phyloP scores from a whole-genome alignment of 2,888 invertebrate genomes.

The Empis livida region DNA sequence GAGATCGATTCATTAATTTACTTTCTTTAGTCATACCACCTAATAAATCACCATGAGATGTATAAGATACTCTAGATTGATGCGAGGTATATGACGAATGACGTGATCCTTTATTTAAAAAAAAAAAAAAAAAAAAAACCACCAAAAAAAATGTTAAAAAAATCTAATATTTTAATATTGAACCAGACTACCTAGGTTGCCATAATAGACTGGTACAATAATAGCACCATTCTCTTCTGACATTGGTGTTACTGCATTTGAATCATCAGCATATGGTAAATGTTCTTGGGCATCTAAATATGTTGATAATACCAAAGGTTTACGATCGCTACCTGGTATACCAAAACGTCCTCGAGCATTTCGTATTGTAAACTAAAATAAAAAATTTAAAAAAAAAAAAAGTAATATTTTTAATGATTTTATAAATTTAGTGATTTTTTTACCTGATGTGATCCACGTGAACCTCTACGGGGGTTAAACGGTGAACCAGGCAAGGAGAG shows the following conservation, averaged over 20 bases:
- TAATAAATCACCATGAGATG: constrained; percentile 83
- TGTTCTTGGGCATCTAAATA: constrained; percentile 91
- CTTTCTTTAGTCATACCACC: constrained; percentile 82
- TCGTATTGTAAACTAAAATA: constrained; percentile 68
- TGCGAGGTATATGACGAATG: constrained; percentile 94
- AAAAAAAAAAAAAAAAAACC: background rate
- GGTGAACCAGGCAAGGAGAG: constrained; percentile 95
- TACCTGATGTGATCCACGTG: constrained; percentile 73
- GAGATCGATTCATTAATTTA: constrained; percentile 61
- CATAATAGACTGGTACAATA: constrained; percentile 81
- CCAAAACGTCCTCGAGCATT: constrained; percentile 67
- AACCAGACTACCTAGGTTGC: constrained; percentile 55
- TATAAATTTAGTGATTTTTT: background rate
- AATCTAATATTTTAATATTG: background rate
- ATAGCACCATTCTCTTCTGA: constrained; percentile 95
- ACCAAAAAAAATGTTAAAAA: background rate
- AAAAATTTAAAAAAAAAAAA: constrained; percentile 9
- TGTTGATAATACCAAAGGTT: constrained; percentile 85
- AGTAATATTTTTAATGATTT: background rate
- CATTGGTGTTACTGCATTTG: constrained; percentile 94
- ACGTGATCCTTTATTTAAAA: constrained; percentile 51
- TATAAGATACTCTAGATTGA: constrained; percentile 84
- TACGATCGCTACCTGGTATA: constrained; percentile 75
- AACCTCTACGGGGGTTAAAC: constrained; percentile 82
- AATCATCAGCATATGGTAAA: constrained; percentile 94